Evolutionary conservation across 2,113 vertebrate species (phyloP), one percentile per base, ranked within the genome.

Genomic region (Helogale parvula): DNA sequence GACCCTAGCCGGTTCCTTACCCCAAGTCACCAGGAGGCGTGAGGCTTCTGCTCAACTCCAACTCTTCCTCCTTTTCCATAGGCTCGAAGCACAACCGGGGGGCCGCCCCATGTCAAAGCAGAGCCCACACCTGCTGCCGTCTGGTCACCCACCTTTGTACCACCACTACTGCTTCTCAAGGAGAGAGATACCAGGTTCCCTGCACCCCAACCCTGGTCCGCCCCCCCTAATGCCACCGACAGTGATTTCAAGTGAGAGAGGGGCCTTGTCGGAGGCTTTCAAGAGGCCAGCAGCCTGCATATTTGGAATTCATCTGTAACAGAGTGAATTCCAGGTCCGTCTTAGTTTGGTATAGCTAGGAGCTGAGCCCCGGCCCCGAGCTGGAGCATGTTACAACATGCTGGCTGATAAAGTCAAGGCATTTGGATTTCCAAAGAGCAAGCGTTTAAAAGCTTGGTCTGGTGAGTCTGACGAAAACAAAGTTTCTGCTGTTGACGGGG

Each of bases 261-360:
- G 94, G 85, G 88, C 83, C 95, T 91, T 5, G 81, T 3, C 31
- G 45, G 57, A 96, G 85, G 38, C 88, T 90, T 96, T 97, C 74
- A 74, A 98, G 97, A 96, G 90, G 88, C 96, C 88, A 87, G 88
- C 71, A 80, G 96, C 87, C 94, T 98, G 93, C 97, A 98, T 98
- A 95, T 89, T 98, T 98, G 97, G 93, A 98, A 98, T 98, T 98
- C 98, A 94, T 86, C 54, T 76, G 77, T 31, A 94, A 93, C 17
- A 8, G 89, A 84, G 88, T 88, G 60, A 96, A 98, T 98, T 98
- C 96, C 91, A 93, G 93, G 94, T 96, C 95, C 79, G 90, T 98
- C 92, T 97, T 72, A 17, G 80, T 65, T 92, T 90, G 81, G 71
- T 1, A 38, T 52, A 63, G 93, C 97, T 80, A 71, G 82, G 88